These are phyloP conservation scores for Microhierax caerulescens DNA, from an alignment of 2,797 vertebrate species.

Conservation along the genomic window DNA sequence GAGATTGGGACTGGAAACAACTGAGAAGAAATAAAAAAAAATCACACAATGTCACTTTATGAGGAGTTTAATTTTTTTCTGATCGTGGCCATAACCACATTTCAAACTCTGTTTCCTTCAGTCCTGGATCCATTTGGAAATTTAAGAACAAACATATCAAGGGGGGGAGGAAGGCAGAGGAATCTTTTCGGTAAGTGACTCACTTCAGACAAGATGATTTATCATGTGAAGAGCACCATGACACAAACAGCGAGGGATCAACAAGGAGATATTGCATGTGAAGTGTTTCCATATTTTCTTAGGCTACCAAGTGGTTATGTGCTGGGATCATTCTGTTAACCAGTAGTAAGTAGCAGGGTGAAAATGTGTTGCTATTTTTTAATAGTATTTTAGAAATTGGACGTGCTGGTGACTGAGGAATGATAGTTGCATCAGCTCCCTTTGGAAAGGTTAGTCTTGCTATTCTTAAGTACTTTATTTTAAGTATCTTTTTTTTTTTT, in stretches of 20 bases:
- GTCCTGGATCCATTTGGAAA: constrained; percentile 40
- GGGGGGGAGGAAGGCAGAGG: neutral
- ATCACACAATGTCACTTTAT: neutral
- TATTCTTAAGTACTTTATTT: constrained; percentile 51
- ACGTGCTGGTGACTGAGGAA: constrained; percentile 12
- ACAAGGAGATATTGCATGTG: neutral
- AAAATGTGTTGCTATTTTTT: constrained; percentile 63
- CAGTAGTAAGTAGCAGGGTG: constrained; percentile 20
- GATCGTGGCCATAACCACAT: neutral
- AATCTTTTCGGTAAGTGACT: constrained; percentile 59
- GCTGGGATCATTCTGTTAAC: constrained; percentile 34
- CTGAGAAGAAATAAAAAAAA: constrained; percentile 53
- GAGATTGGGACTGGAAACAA: constrained; percentile 29
- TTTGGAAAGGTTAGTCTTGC: constrained; percentile 51
- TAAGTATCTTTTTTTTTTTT: neutral
- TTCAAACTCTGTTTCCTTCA: constrained; percentile 55
- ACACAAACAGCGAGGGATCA: constrained; percentile 50
- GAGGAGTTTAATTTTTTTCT: constrained; percentile 16
- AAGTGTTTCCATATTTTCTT: constrained; percentile 34
- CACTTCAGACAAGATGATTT: constrained; percentile 55
- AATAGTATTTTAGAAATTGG: constrained; percentile 54
- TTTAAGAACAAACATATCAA: constrained; percentile 48
- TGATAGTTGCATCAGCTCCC: constrained; percentile 32
- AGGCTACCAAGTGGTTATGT: constrained; percentile 42
- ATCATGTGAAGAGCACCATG: constrained; percentile 42